A percentile compares a stretch with the other conserved stretches of the same genome.
phyloP scores from a whole-genome alignment of 2,797 vertebrate genomes.

The Cossypha niveicapilla region DNA sequence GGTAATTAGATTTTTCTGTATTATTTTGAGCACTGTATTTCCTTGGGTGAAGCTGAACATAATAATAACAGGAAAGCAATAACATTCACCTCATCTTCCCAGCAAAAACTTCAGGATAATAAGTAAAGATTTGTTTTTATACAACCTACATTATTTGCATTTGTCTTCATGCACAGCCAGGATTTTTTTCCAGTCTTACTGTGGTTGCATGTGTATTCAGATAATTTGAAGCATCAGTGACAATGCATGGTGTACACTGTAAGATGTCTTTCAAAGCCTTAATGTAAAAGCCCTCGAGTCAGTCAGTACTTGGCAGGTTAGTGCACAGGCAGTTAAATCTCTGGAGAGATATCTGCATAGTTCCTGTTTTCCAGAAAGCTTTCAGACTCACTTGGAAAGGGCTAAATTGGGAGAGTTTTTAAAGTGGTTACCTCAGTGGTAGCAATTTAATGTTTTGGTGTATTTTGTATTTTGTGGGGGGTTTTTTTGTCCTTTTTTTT shows the following conservation, averaged over 20 bases:
- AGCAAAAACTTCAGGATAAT: not conserved
- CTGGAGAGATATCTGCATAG: not conserved
- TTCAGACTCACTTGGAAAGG: not conserved
- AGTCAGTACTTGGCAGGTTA: not conserved
- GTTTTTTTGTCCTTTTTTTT: too few relatives aligned
- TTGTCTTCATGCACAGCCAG: not conserved
- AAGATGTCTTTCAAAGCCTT: not conserved
- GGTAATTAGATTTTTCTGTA: not conserved
- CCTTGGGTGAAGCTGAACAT: not conserved
- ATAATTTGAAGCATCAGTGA: not conserved
- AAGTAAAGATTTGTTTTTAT: not conserved
- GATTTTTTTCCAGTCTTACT: not conserved
- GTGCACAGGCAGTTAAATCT: not conserved
- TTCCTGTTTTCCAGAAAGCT: not conserved
- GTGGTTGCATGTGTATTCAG: not conserved
- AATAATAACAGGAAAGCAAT: not conserved
- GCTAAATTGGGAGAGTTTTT: not conserved
- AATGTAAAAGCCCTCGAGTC: not conserved
- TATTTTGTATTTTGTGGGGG: too few relatives aligned
- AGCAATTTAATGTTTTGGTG: not conserved
- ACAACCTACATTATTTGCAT: not conserved
- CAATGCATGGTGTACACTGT: not conserved
- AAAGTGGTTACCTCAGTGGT: not conserved
- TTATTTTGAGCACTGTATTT: not conserved
- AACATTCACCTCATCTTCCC: not conserved